phyloP scores from a whole-genome alignment of 2,888 invertebrate genomes.

The Unio delphinus region DNA sequence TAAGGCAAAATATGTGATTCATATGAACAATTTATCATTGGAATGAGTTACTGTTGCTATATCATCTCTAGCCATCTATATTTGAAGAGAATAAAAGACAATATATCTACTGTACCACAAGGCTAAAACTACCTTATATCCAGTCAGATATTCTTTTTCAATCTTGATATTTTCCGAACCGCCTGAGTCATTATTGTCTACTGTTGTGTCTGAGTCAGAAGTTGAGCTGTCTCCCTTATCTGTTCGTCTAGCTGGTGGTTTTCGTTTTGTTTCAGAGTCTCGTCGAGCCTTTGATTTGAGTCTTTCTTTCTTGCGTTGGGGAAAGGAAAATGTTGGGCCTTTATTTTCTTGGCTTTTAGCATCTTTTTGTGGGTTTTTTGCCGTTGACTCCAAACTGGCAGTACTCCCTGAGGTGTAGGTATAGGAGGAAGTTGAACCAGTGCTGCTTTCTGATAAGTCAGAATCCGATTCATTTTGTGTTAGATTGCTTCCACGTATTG shows the following conservation, averaged over 20 bases:
- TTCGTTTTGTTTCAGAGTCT: neutral
- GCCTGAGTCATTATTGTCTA: constrained; percentile 17
- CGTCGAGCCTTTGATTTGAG: neutral
- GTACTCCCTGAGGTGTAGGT: no score
- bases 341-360: neutral
- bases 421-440: no score
- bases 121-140: constrained; percentile 48
- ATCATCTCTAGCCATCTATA: no score
- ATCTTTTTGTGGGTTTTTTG: no score
- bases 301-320: constrained; percentile 2
- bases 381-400: constrained; percentile 23
- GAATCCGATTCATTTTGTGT: no score
- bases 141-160: constrained; percentile 49
- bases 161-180: constrained; percentile 1
- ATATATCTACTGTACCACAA: no score
- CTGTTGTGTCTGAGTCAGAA: constrained; percentile 30
- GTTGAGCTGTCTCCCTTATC: constrained; percentile 17
- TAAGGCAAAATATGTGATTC: no score
- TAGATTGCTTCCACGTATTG: no score
- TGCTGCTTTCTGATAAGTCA: no score
- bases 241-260: neutral
- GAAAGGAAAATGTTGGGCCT: neutral
- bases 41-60: no score
- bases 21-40: no score
- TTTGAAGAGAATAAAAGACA: no score